Base-by-base conservation (phyloP, 2,797 vertebrate species). In the Sebastes ruberrimus region DNA sequence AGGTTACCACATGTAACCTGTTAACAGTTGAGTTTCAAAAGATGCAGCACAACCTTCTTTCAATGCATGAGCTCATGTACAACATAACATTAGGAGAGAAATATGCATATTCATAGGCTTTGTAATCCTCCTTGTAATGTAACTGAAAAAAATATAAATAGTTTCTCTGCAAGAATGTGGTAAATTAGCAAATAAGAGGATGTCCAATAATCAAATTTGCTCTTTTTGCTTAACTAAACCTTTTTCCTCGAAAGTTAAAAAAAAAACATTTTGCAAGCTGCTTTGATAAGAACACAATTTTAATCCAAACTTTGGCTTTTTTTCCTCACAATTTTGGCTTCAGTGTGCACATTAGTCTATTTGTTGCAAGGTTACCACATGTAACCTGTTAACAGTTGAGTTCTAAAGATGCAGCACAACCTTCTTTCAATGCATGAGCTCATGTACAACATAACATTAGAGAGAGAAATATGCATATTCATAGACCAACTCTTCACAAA, bases 381-480 rank as follows among this genome's bases (percentile, higher is more conserved):
- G 52, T 60, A 71, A 71, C 53, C 28, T 69, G 71, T 59, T 53
- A 72, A 67, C 59, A 76, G 18, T n/a, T 52, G 46, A 46, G 69
- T 73, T 82, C 68, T 38, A 23, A 35, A 68, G 56, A 79, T 82
- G 80, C 80, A 83, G 6, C 76, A 53, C 64, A 71, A 30, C 46
- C 75, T 86, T 56, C 63, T 77, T 67, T 63, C 76, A 79, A 9
- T 63, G 53, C 74, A 60, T 32, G 63, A 84, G 59, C 71, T 82
- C 80, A n/a, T 82, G 86, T 69, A 71, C 79, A 33, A 81, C 84
- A 83, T 35, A 83, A 68, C 78, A 52, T 38, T 13, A 13, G 35
- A 13, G 35, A 38, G 11, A 38, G 56, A 46, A 77, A 84, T 63
- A 84, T 91, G 71, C 80, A 92, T 89, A 92, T 91, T 88, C 84